Evolutionary conservation across 2,797 vertebrate species (phyloP).

Genomic region (Furcifer pardalis): DNA sequence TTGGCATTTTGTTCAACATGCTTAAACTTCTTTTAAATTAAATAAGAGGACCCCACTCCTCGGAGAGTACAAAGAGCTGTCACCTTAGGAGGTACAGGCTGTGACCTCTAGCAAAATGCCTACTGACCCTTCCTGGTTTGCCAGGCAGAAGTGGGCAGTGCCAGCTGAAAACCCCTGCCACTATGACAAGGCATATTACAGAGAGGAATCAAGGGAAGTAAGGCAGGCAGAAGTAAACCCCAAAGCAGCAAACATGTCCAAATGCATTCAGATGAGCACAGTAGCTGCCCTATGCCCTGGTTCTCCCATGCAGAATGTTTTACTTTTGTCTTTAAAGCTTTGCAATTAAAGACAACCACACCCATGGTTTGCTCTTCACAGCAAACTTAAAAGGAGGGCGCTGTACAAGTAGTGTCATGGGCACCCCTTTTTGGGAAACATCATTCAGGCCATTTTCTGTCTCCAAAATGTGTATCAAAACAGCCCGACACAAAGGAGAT

Average conservation of each 20-base stretch:
- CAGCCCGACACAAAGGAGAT: slow-evolving; percentile 18
- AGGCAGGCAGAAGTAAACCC: slow-evolving; percentile 10
- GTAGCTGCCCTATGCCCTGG: neutral
- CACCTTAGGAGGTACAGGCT: neutral
- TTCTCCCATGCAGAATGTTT: slow-evolving; percentile 35
- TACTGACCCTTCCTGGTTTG: neutral
- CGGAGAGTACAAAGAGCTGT: neutral
- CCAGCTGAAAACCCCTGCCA: neutral
- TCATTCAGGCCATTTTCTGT: slow-evolving; percentile 20
- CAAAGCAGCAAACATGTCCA: slow-evolving; percentile 1
- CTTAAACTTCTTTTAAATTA: neutral
- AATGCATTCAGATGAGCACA: neutral
- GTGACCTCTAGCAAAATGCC: neutral
- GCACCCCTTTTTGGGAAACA: neutral
- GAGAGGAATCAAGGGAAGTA: neutral
- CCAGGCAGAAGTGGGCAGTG: too few species aligned
- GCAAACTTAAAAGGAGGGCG: slow-evolving; percentile 38
- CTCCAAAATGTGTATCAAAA: slow-evolving; percentile 7
- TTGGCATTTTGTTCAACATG: neutral
- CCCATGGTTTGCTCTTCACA: slow-evolving; percentile 1
- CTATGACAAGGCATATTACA: neutral
- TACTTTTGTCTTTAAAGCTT: slow-evolving; percentile 36
- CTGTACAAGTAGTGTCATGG: slow-evolving; percentile 14
- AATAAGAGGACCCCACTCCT: neutral
- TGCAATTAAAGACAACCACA: slow-evolving; percentile 22